Evolutionary conservation across 2,888 invertebrate genomes (phyloP), one percentile per base, ranked within the genome.

Genomic region (Choristoneura rosaceana): DNA sequence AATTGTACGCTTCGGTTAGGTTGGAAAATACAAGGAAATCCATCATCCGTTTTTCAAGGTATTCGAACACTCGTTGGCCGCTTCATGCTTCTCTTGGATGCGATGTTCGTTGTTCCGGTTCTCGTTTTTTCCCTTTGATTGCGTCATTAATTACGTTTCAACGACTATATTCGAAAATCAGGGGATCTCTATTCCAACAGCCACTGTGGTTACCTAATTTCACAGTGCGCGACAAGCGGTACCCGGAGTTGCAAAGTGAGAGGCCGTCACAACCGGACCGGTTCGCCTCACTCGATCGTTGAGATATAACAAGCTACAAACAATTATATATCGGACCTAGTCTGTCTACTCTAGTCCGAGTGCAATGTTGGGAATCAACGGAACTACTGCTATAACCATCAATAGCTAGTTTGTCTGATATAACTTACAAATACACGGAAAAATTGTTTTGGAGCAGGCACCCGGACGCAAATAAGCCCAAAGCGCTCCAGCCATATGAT

Each of bases 11-110:
- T 85, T 89, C 85, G 86, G 85, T 85, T 85, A 83, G 83, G 87
- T 89, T 91, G 93, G 92, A 92, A 93, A 93, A 92, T 89, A 91
- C 88, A 85, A 92, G 93, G 93, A 94, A 93, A 93, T 93, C 87
- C 89, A 89, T 88, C 86, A 89, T 90, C 88, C 86, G 89, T 85
- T 89, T 88, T 90, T 89, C 90, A 91, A 92, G 92, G 91, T 83
- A 84, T 84, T 87, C 85, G 85, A 88, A 87, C 87, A 84, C 80
- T 84, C 78, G 78, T 79, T 78, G 81, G 83, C 79, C 79, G 80
- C 84, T 84, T 80, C 79, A 81, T 82, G 83, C 79, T 79, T 78
- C 81, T 68, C 68, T 73, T 69, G 63, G 64, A 69, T 69, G 67
- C 69, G 66, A 58, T 69, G 45, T 55, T 68, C 50, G 34, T 55